These are phyloP conservation scores for Melieria omissa DNA, from an alignment of 2,888 invertebrate species.

Conservation along the genomic window DNA sequence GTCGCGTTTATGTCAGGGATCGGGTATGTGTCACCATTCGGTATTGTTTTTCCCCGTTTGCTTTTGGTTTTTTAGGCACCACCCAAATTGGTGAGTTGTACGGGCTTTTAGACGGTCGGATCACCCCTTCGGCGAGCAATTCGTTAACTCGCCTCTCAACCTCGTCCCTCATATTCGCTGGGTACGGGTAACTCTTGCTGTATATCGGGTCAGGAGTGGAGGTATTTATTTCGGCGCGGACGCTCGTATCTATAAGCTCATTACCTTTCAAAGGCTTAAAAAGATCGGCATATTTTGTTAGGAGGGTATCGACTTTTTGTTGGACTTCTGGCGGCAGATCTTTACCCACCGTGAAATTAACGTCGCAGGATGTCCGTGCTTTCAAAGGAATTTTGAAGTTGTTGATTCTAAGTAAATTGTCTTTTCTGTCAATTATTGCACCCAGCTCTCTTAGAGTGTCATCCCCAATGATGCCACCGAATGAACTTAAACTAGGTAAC, in stretches of 20 bases:
- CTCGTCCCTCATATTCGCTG: conserved; percentile 55
- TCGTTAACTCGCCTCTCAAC: conserved; percentile 55
- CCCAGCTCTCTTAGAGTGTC: conserved; percentile 37
- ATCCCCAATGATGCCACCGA: conserved; percentile 33
- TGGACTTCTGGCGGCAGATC: neutral
- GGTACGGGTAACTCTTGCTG: conserved; percentile 58
- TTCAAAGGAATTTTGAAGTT: neutral
- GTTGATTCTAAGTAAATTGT: neutral
- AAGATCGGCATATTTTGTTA: neutral
- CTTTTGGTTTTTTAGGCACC: conserved; percentile 45
- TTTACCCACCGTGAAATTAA: neutral
- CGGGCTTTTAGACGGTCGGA: conserved; percentile 50
- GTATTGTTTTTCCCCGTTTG: conserved; percentile 33
- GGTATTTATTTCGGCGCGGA: conserved; percentile 59
- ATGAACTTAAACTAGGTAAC: neutral
- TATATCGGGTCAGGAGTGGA: conserved; percentile 47
- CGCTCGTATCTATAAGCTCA: conserved; percentile 12
- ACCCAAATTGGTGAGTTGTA: conserved; percentile 51
- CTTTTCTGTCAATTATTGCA: conserved; percentile 41
- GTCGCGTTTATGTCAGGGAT: too few relatives aligned
- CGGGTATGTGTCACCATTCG: too few relatives aligned
- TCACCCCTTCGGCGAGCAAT: conserved; percentile 52
- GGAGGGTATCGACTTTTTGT: too few relatives aligned
- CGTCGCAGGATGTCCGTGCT: too few relatives aligned
- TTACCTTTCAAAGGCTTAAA: neutral